Evolutionary conservation across 2,888 invertebrate species (phyloP).

Genomic region (Lasius platythorax): DNA sequence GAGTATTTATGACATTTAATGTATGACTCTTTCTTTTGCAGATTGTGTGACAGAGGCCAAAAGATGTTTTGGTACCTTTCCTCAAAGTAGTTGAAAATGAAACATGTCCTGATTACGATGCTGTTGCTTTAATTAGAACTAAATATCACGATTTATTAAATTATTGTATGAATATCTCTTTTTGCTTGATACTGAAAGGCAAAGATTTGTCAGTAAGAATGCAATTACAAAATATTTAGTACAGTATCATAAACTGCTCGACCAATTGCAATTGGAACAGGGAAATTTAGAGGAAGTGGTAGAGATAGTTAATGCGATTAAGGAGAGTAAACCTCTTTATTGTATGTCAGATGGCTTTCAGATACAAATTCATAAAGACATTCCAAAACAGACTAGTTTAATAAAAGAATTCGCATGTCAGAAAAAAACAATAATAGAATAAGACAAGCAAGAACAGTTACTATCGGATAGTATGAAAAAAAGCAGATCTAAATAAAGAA

Average conservation of each 20-base stretch:
- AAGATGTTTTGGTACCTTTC: constrained; percentile 90
- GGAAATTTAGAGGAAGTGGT: constrained; percentile 90
- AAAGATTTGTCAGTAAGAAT: constrained; percentile 90
- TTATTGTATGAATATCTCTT: constrained; percentile 94
- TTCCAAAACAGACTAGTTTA: constrained; percentile 75
- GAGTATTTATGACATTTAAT: background rate
- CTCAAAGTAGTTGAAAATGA: constrained; percentile 89
- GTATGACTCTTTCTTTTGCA: constrained; percentile 74
- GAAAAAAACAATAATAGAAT: constrained; percentile 14
- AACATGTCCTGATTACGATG: constrained; percentile 89
- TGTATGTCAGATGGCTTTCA: constrained; percentile 71
- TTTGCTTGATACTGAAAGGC: constrained; percentile 94
- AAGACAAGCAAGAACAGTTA: background rate
- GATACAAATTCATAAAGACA: constrained; percentile 62
- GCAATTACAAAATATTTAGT: constrained; percentile 94
- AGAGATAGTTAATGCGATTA: constrained; percentile 88
- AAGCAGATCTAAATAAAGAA: constrained; percentile 36
- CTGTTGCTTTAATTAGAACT: constrained; percentile 90
- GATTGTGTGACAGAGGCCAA: constrained; percentile 89
- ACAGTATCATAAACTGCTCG: constrained; percentile 92
- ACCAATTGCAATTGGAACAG: constrained; percentile 91
- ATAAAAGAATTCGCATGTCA: constrained; percentile 27
- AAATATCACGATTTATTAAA: constrained; percentile 91
- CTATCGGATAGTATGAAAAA: constrained; percentile 58
- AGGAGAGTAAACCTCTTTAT: constrained; percentile 85